Evolutionary conservation across 2,113 vertebrate species (phyloP), one percentile per base, ranked within the genome.

Genomic region (Sapajus apella): DNA sequence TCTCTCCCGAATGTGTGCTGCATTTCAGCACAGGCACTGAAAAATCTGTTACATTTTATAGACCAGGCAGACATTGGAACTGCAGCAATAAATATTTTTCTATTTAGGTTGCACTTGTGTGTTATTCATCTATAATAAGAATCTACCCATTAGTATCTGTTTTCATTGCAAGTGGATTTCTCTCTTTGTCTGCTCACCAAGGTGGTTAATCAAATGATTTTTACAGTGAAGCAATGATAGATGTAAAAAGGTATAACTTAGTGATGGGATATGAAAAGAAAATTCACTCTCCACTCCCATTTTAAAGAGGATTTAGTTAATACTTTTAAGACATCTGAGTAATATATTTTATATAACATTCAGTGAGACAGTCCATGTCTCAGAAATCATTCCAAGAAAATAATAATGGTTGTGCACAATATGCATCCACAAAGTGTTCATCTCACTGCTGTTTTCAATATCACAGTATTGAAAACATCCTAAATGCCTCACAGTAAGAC

Each of bases 171-270:
- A 70, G 20, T 73, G 87, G 76, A 92, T 89, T 58, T 89, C 30
- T 89, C 87, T 94, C 50, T 90, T 83, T 11, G n/a, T 85, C 27
- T 95, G 40, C 27, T 91, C 12, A 93, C 23, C 40, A 92, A 90
- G 8, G 37, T 90, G 50, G 55, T 88, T 86, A 92, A 93, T 88
- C 72, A 90, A 91, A 96, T 96, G 37, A 86, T 47, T 80, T 95
- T 91, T 80, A 73, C 47, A 90, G 47, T 75, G 27, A 90, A 85
- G 79, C n/a, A 95, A 73, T 37, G 25, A 68, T 97, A 37, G 35
- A 90, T 79, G 83, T 13, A 47, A 89, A 91, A 96, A 94, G 47
- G 37, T 77, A 12, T n/a, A 75, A 95, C 32, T 40, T 56, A 80
- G 13, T 97, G 43, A 96, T 13, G 45, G 7, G 35, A 83, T 80